Percentiles rank a stretch among this genome's conserved stretches.
Conservation (phyloP, 2,113 vertebrate species). For the Probosciger aterrimus region DNA sequence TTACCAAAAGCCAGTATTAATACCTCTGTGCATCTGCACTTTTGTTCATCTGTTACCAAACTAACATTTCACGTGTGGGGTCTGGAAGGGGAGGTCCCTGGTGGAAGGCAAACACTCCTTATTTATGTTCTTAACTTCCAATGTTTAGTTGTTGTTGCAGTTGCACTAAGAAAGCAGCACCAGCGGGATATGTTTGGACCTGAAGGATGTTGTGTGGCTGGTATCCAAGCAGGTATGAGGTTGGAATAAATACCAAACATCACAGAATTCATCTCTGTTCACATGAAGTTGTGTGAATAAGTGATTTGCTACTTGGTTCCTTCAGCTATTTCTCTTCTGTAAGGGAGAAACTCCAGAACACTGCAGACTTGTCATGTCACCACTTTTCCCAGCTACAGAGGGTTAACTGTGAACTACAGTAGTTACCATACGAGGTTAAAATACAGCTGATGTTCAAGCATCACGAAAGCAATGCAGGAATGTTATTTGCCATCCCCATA, state of each 20-base stretch:
- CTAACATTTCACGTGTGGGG: neutral
- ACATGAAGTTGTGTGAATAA: neutral
- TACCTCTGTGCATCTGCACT: conserved; percentile 23
- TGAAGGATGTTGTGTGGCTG: neutral
- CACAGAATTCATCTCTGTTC: neutral
- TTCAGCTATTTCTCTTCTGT: neutral
- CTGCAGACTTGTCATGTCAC: neutral
- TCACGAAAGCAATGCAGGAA: neutral
- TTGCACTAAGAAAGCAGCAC: neutral
- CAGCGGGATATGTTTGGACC: neutral
- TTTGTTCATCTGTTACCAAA: conserved; percentile 18
- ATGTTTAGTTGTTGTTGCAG: neutral
- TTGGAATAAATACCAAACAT: neutral
- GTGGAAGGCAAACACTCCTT: neutral
- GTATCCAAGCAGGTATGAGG: neutral
- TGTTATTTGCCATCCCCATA: neutral
- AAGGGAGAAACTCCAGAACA: neutral
- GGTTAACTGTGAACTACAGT: neutral
- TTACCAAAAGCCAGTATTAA: conserved; percentile 71
- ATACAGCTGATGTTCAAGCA: neutral
- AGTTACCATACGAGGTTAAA: neutral
- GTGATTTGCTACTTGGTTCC: neutral
- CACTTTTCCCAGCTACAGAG: neutral
- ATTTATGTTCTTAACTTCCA: neutral
- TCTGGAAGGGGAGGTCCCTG: neutral